A percentile compares a stretch with the other conserved stretches of the same genome.
Conservation (phyloP, 2,113 vertebrate species). For the Calonectris borealis region DNA sequence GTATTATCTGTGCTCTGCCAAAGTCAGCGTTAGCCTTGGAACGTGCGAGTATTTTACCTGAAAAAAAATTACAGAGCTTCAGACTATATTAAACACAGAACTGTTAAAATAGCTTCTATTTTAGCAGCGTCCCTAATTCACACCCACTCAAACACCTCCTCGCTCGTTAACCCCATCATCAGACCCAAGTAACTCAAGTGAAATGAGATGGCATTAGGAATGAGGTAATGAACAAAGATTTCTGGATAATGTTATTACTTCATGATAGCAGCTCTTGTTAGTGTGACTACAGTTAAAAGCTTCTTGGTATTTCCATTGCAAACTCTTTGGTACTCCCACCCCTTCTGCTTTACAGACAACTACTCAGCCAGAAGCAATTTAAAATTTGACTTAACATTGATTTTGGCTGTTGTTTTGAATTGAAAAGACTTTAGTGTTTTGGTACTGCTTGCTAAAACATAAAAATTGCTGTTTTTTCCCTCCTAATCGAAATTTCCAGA, state of each 20-base stretch:
- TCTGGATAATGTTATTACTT: constrained; percentile 43
- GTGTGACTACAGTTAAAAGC: constrained; percentile 1
- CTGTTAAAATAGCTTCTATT: constrained; percentile 37
- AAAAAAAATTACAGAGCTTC: constrained; percentile 4
- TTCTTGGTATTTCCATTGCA: constrained; percentile 30
- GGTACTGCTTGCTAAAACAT: constrained; percentile 6
- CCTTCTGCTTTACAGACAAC: not conserved
- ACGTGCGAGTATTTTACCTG: constrained; percentile 16
- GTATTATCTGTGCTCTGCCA: constrained; percentile 25
- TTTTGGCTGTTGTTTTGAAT: constrained; percentile 8
- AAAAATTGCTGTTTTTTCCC: not conserved
- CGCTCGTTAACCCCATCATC: not conserved
- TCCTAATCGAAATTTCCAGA: constrained; percentile 26
- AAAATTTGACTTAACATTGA: constrained; percentile 18
- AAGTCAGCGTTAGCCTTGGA: constrained; percentile 20
- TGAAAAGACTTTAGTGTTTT: not conserved
- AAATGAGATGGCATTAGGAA: constrained; percentile 25
- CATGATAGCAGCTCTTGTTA: not conserved
- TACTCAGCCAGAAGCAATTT: constrained; percentile 16
- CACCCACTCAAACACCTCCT: constrained; percentile 28
- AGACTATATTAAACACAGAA: constrained; percentile 43
- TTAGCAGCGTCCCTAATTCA: constrained; percentile 39
- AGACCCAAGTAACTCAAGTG: constrained; percentile 33
- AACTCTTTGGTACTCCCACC: constrained; percentile 11
- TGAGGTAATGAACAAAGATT: constrained; percentile 46